phyloP scores from a whole-genome alignment of 2,797 vertebrate genomes.

The Anas georgica region DNA sequence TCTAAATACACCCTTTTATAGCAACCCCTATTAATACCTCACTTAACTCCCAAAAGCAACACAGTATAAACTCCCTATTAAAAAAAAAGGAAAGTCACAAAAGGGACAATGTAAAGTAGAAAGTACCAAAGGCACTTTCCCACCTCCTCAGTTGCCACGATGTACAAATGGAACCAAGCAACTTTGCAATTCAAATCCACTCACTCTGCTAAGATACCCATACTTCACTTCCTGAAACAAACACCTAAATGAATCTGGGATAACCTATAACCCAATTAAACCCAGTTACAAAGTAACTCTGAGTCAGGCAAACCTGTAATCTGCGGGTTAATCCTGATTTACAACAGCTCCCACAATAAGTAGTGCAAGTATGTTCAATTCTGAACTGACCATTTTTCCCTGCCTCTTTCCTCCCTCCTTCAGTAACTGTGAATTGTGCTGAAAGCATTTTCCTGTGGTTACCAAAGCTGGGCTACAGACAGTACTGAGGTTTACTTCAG shows the following conservation, averaged over 20 bases:
- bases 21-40: not conserved
- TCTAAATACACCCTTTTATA: not conserved
- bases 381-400: not conserved
- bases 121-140: not conserved
- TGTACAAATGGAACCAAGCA: not conserved
- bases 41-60: not conserved
- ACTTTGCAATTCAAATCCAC: not conserved
- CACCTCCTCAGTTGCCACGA: not conserved
- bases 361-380: not conserved
- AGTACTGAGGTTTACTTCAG: not conserved
- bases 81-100: not conserved
- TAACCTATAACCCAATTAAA: not conserved
- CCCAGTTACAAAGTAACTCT: not conserved
- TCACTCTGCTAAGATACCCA: not conserved
- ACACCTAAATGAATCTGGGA: not conserved
- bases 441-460: not conserved
- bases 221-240: not conserved
- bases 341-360: not conserved
- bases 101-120: not conserved
- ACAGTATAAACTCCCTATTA: not conserved
- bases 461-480: not conserved
- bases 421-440: not conserved
- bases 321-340: not conserved
- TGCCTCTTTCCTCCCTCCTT: not conserved
- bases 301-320: not conserved